These are phyloP conservation scores for Pseudonaja textilis DNA, from an alignment of 2,113 vertebrate genomes.

Conservation along the genomic window DNA sequence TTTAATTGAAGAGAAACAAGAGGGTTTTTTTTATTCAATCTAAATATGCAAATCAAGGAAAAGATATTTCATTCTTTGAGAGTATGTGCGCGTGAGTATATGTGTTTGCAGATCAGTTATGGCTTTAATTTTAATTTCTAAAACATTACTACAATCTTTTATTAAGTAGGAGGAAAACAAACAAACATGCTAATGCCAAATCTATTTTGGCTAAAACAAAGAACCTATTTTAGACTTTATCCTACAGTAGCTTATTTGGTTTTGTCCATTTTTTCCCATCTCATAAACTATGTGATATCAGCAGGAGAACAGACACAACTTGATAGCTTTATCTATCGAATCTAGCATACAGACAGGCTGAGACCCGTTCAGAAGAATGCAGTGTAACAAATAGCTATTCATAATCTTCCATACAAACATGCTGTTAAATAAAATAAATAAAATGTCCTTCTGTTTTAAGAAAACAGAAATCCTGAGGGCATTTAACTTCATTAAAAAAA, in stretches of 20 bases:
- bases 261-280: neutral
- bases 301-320: neutral
- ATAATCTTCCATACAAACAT: neutral
- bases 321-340: slow-evolving; percentile 1
- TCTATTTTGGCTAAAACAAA: neutral
- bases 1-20: neutral
- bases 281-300: neutral
- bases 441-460: neutral
- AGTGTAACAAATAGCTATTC: slow-evolving; percentile 14
- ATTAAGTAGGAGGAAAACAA: neutral
- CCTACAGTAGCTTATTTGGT: neutral
- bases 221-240: neutral
- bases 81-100: neutral
- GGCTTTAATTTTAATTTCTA: neutral
- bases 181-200: neutral
- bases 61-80: neutral
- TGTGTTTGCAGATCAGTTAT: neutral
- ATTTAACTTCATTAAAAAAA: neutral
- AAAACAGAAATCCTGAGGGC: neutral
- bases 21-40: neutral
- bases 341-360: neutral
- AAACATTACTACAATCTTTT: neutral
- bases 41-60: neutral
- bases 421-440: neutral
- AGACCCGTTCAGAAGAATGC: neutral